These are phyloP conservation scores for Pogona vitticeps DNA, from an alignment of 2,113 vertebrate genomes.

Conservation along the genomic window DNA sequence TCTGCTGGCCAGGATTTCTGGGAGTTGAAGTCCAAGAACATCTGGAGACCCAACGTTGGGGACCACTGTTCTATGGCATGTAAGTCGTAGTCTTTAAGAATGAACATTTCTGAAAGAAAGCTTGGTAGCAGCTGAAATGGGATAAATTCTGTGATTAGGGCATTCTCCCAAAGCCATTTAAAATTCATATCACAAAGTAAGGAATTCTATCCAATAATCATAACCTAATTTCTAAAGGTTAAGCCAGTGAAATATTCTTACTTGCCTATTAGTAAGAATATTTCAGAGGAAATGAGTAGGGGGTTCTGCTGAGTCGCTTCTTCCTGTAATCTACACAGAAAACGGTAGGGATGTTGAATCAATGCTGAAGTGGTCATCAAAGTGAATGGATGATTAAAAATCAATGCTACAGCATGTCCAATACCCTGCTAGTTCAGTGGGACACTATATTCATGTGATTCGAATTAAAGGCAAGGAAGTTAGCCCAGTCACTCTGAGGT, in stretches of 20 bases:
- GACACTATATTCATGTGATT: constrained; percentile 64
- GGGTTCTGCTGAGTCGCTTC: constrained; percentile 38
- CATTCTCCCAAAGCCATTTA: background rate
- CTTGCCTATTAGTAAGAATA: background rate
- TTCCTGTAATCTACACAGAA: constrained; percentile 54
- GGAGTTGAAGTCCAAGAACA: no score
- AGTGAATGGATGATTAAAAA: constrained; percentile 60
- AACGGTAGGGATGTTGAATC: constrained; percentile 50
- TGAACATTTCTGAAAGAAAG: no score
- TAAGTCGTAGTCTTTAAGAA: no score
- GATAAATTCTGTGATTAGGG: background rate
- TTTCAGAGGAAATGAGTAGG: constrained; percentile 26
- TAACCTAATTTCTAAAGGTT: constrained; percentile 10
- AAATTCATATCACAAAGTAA: constrained; percentile 3
- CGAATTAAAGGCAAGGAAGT: constrained; percentile 58
- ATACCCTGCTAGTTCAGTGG: constrained; percentile 29
- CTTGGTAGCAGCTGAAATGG: no score
- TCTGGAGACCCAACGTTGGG: no score
- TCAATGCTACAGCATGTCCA: constrained; percentile 31
- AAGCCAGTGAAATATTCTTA: background rate
- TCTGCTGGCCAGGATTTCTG: no score
- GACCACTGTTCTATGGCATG: no score
- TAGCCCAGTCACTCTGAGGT: constrained; percentile 64
- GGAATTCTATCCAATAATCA: background rate
- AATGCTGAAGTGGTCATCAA: constrained; percentile 58